phyloP scores from a whole-genome alignment of 2,797 vertebrate species.

The Notamacropus eugenii region DNA sequence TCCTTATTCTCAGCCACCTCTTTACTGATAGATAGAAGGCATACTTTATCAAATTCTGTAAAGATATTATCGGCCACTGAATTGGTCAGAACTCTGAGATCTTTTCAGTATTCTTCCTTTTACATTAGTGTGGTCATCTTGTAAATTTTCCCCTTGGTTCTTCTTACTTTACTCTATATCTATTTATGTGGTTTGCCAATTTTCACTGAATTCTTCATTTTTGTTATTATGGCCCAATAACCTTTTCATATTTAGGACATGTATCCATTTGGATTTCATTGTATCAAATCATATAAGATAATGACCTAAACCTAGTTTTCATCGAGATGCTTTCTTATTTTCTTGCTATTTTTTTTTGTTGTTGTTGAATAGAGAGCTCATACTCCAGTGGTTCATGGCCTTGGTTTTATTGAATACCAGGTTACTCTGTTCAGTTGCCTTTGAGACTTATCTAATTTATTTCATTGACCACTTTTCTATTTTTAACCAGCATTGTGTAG shows the following conservation, averaged over 20 bases:
- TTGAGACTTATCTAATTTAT: not conserved
- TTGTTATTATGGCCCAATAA: not conserved
- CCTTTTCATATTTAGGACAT: not conserved
- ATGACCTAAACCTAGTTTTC: not conserved
- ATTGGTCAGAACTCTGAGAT: not conserved
- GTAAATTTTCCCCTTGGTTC: not conserved
- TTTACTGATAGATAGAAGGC: not conserved
- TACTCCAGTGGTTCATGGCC: not conserved
- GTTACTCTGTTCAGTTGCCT: not conserved
- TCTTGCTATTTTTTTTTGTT: not conserved
- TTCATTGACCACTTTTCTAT: not conserved
- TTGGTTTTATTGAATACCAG: not conserved
- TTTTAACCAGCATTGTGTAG: not conserved
- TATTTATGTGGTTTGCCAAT: not conserved
- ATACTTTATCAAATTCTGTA: not conserved
- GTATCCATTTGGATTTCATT: not conserved
- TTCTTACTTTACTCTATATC: not conserved
- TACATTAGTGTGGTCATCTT: not conserved
- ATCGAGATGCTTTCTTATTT: not conserved
- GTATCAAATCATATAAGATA: not conserved
- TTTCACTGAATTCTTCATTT: not conserved
- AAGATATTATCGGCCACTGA: not conserved
- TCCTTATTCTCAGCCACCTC: not conserved
- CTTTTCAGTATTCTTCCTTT: not conserved
- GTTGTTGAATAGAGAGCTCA: not conserved